Evolutionary conservation across 2,797 vertebrate genomes (phyloP), one percentile per base, ranked within the genome.

Genomic region (Centropyge bicolor): DNA sequence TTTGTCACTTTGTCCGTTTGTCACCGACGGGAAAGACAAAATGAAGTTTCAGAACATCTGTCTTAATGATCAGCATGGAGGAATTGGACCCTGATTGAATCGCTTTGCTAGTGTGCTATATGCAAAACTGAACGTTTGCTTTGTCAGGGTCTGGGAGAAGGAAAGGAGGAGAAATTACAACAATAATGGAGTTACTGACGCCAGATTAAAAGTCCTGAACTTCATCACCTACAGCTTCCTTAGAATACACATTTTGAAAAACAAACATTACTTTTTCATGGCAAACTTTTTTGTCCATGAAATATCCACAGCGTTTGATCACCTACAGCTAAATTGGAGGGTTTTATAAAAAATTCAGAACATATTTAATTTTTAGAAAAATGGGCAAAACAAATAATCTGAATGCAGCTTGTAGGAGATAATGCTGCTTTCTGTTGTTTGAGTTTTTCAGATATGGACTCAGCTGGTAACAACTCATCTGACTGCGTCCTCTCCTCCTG

Each of bases 1-100:
- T 93, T 94, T 94, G 70, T 91, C 90, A 92, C 90, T 93, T 90
- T 93, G 85, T 93, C 92, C 86, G 5, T 92, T 93, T 92, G 91
- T 86, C 91, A 91, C 86, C 91, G 89, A 85, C 76, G 82, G 90
- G 82, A 88, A 86, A 94, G 87, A 93, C 88, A 93, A 91, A 92
- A 93, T 91, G 56, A 91, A 92, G 81, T 89, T 93, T 93, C 46
- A 94, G 90, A 93, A 94, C 92, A 93, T 89, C 88, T 45, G 91
- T 83, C 91, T 94, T 85, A 69, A 88, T 77, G 87, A 93, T 74
- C 84, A 93, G 38, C 82, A 91, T 12, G 38, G 27, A 31, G 81
- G 77, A 70, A 70, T 78, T 84, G 46, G 73, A 86, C 22, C 40
- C 80, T 74, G 7, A 46, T 59, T 76, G 63, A 70, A 20, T 8